Percentiles rank a stretch among this genome's conserved stretches.
Conservation (phyloP, 2,888 invertebrate species). For the Zhuqinia jingwanae region DNA sequence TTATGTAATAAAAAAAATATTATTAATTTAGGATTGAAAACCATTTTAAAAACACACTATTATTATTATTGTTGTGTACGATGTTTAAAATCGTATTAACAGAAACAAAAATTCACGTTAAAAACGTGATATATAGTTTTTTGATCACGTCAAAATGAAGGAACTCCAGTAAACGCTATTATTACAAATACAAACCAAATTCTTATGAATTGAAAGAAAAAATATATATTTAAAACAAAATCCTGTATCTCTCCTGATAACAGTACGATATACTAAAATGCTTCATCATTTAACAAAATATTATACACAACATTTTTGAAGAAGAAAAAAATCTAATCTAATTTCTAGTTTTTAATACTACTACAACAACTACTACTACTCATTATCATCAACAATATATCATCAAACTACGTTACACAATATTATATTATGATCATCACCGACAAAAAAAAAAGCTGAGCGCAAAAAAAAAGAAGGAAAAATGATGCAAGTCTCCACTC, state of each 20-base stretch:
- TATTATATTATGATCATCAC: too few relatives aligned
- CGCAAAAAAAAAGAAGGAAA: too few relatives aligned
- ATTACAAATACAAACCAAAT: too few relatives aligned
- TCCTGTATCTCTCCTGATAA: background rate
- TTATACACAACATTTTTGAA: background rate
- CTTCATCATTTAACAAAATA: background rate
- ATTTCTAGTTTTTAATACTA: conserved; percentile 38
- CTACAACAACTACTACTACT: too few relatives aligned
- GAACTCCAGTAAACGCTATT: background rate
- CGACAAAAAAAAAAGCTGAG: too few relatives aligned
- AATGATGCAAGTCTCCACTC: too few relatives aligned
- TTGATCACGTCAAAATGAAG: conserved; percentile 6
- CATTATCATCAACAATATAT: too few relatives aligned
- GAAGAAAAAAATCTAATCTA: conserved; percentile 30
- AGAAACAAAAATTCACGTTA: too few relatives aligned
- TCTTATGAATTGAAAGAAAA: conserved; percentile 6
- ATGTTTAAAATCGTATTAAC: too few relatives aligned
- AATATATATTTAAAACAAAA: background rate
- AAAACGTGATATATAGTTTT: background rate
- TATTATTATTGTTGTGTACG: too few relatives aligned
- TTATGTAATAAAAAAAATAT: conserved; percentile 19
- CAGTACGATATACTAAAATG: background rate
- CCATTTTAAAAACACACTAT: too few relatives aligned
- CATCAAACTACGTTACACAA: too few relatives aligned
- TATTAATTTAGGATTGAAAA: background rate